Evolutionary conservation across 2,888 invertebrate species (phyloP).

Genomic region (Glaucopsyche alexis): DNA sequence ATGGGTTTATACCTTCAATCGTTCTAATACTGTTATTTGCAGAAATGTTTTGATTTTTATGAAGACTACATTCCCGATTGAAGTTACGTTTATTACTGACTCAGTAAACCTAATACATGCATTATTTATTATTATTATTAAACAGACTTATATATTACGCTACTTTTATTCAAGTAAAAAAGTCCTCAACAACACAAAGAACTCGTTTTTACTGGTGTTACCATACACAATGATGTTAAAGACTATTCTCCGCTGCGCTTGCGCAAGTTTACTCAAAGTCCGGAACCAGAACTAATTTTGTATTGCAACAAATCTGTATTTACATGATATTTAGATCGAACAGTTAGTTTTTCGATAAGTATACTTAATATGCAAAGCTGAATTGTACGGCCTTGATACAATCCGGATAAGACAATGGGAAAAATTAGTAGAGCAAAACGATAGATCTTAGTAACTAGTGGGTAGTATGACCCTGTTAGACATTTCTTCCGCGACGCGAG

Average conservation of each 20-base stretch:
- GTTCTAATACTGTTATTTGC: too few relatives aligned
- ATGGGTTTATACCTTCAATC: too few relatives aligned
- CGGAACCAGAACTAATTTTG: slow-evolving; percentile 2
- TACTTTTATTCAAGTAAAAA: too few relatives aligned
- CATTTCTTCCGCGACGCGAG: slow-evolving; percentile 74
- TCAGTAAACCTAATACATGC: too few relatives aligned
- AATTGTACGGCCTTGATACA: slow-evolving; percentile 25
- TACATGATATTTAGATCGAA: slow-evolving; percentile 2
- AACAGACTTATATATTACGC: too few relatives aligned
- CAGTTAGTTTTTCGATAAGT: slow-evolving; percentile 12
- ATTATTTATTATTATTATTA: too few relatives aligned
- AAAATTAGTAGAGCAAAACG: slow-evolving; percentile 29
- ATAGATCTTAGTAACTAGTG: slow-evolving; percentile 52
- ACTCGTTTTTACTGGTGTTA: background rate
- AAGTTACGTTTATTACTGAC: too few relatives aligned
- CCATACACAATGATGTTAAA: background rate
- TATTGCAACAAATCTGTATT: slow-evolving; percentile 7
- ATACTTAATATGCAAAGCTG: slow-evolving; percentile 11
- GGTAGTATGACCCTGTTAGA: slow-evolving; percentile 58
- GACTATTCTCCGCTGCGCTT: background rate
- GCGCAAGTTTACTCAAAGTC: background rate
- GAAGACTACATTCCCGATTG: too few relatives aligned
- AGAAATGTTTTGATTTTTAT: too few relatives aligned
- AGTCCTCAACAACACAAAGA: background rate
- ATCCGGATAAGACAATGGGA: slow-evolving; percentile 30